Percentiles rank a stretch among this genome's conserved stretches.
Evolutionary conservation across 2,888 invertebrate genomes (phyloP).

Genomic region (Polylopha cassiicola): DNA sequence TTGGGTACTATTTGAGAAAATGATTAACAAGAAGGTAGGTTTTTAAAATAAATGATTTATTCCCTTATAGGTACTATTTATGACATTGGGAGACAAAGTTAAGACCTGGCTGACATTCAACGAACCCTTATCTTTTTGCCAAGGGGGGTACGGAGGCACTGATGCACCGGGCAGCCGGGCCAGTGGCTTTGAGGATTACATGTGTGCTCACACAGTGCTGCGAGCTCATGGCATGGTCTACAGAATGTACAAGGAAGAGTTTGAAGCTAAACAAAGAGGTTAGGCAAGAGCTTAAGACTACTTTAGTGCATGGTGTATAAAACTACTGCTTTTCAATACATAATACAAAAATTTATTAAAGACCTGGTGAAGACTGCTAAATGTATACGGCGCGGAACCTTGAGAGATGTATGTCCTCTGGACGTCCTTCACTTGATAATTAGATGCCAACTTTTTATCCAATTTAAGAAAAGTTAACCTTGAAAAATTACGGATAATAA

Average conservation of each 20-base stretch:
- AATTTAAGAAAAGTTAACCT: no score
- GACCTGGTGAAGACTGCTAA: no score
- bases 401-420: no score
- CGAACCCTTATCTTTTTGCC: conserved; percentile 75
- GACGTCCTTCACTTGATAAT: no score
- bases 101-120: conserved; percentile 81
- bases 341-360: no score
- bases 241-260: conserved; percentile 73
- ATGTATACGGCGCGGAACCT: no score
- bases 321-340: no score
- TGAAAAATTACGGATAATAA: no score
- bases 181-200: conserved; percentile 78
- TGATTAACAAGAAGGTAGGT: no score
- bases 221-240: conserved; percentile 81
- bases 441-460: no score
- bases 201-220: conserved; percentile 79
- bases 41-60: conserved; percentile 1
- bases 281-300: background rate
- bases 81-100: conserved; percentile 66
- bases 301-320: no score
- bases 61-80: conserved; percentile 67
- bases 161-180: conserved; percentile 69
- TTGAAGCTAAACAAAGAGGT: conserved; percentile 32
- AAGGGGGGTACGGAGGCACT: conserved; percentile 63
- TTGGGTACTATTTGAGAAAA: no score